Evolutionary conservation across 2,888 invertebrate genomes (phyloP).

Genomic region (Limenitis camilla): DNA sequence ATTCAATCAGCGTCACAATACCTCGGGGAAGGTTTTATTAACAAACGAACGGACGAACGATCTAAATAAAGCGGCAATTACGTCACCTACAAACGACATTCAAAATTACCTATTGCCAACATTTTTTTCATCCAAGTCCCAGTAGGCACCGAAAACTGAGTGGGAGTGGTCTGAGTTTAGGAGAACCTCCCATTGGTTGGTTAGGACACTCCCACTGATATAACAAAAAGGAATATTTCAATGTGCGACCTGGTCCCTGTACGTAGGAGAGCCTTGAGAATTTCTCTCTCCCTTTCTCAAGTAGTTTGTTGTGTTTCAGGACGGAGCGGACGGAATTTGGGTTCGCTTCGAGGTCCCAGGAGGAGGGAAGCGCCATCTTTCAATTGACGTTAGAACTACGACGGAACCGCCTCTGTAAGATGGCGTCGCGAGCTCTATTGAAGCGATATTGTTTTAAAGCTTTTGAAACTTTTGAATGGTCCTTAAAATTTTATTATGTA

Average conservation of each 20-base stretch:
- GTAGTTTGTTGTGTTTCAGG: slow-evolving; percentile 53
- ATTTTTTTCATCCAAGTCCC: slow-evolving; percentile 67
- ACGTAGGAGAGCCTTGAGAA: slow-evolving; percentile 62
- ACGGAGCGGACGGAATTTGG: slow-evolving; percentile 59
- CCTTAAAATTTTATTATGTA: not conserved
- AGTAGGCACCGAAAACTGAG: slow-evolving; percentile 68
- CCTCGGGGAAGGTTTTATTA: slow-evolving; percentile 31
- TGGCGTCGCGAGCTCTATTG: slow-evolving; percentile 47
- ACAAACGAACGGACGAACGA: slow-evolving; percentile 32
- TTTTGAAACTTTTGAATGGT: slow-evolving; percentile 10
- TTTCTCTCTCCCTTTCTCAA: slow-evolving; percentile 68
- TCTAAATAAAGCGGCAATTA: slow-evolving; percentile 62
- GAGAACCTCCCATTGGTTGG: slow-evolving; percentile 59
- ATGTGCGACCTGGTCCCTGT: slow-evolving; percentile 40
- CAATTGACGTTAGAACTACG: slow-evolving; percentile 34
- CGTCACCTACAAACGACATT: slow-evolving; percentile 58
- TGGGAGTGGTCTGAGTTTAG: slow-evolving; percentile 53
- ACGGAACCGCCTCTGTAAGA: slow-evolving; percentile 40
- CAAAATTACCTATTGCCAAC: slow-evolving; percentile 69
- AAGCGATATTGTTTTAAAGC: slow-evolving; percentile 19
- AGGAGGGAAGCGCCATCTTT: slow-evolving; percentile 51
- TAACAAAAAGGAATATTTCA: slow-evolving; percentile 58
- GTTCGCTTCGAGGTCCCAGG: slow-evolving; percentile 51
- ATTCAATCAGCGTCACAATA: slow-evolving; percentile 37
- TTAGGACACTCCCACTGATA: slow-evolving; percentile 52